These are phyloP conservation scores for Diachrysia chrysitis DNA, from an alignment of 2,888 invertebrate species.

Conservation along the genomic window DNA sequence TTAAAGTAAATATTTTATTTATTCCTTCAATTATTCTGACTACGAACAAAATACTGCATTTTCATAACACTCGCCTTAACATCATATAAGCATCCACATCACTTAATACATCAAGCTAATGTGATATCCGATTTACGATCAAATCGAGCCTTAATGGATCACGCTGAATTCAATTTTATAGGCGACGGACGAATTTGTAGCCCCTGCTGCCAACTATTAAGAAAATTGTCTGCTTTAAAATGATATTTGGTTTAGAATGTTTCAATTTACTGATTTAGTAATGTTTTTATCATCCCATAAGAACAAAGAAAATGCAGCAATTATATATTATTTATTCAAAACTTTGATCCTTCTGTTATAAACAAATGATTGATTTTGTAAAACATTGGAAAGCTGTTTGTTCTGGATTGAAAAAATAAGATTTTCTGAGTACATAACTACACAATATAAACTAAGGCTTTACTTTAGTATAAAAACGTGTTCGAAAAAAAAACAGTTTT, in stretches of 20 bases:
- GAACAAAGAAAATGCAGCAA: no score
- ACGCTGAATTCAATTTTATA: constrained; percentile 70
- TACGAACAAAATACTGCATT: background rate
- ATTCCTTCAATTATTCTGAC: background rate
- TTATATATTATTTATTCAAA: no score
- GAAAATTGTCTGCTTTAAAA: constrained; percentile 50
- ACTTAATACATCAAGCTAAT: constrained; percentile 84
- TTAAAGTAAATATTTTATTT: background rate
- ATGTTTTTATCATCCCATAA: no score
- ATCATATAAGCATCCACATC: constrained; percentile 70
- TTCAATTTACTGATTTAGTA: background rate
- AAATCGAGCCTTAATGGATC: constrained; percentile 77
- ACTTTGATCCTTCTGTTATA: no score
- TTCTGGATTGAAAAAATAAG: no score
- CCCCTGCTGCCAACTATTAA: constrained; percentile 34
- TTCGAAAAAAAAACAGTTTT: no score
- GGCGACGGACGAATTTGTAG: constrained; percentile 54
- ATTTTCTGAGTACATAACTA: no score
- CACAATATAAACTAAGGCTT: no score
- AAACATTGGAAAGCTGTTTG: no score
- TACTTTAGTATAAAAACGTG: no score
- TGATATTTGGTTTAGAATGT: constrained; percentile 30
- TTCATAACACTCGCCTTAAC: constrained; percentile 65
- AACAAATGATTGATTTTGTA: no score
- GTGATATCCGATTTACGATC: constrained; percentile 79